phyloP scores from a whole-genome alignment of 2,797 vertebrate genomes.

The Falco concolor region DNA sequence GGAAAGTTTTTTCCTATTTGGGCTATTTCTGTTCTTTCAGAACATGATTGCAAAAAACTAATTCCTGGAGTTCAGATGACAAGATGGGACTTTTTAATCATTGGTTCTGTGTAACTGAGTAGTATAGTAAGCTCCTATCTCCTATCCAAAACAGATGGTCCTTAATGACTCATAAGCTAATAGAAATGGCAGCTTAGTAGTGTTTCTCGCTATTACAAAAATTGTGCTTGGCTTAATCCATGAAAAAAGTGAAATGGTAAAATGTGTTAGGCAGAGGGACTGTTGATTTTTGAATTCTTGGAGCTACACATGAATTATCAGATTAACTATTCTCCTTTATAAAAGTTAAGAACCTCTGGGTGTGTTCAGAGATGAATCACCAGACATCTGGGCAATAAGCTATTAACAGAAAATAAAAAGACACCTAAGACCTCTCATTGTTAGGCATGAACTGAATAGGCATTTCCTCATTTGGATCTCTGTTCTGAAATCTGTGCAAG shows the following conservation, averaged over 20 bases:
- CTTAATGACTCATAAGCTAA: neutral
- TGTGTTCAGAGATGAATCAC: neutral
- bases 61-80: neutral
- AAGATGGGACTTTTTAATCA: neutral
- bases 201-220: neutral
- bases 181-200: neutral
- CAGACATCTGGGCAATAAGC: neutral
- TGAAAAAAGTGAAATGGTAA: neutral
- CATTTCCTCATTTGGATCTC: neutral
- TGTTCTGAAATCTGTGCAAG: neutral
- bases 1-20: neutral
- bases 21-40: neutral
- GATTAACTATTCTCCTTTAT: neutral
- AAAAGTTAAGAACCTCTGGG: neutral
- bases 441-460: neutral
- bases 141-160: neutral
- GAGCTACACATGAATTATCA: neutral
- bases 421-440: neutral
- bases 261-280: neutral
- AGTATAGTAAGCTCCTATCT: neutral
- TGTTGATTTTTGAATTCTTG: neutral
- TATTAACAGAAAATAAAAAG: neutral
- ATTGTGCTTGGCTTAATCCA: neutral
- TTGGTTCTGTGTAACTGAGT: neutral
- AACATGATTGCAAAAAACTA: neutral